Conservation (phyloP, 2,888 invertebrate genomes). For the Acanthosoma haemorrhoidale region DNA sequence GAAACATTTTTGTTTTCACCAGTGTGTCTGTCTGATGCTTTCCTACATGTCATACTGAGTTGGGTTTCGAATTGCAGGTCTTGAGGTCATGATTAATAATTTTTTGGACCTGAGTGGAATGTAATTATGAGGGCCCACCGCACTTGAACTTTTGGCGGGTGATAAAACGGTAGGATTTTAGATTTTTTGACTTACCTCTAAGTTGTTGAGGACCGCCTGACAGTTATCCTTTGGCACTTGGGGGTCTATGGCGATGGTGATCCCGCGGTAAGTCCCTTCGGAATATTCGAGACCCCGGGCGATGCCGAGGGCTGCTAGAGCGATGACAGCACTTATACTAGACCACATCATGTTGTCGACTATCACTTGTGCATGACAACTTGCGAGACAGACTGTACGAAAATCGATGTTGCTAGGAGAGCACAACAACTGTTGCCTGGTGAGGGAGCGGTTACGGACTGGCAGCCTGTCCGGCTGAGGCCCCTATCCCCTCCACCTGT, state of each 20-base stretch:
- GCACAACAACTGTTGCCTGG: not conserved
- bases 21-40: too few species aligned
- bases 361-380: slow-evolving; percentile 10
- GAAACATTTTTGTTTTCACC: too few species aligned
- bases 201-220: slow-evolving; percentile 48
- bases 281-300: slow-evolving; percentile 10
- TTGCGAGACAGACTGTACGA: not conserved
- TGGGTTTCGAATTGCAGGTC: too few species aligned
- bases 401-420: not conserved
- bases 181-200: slow-evolving; percentile 49
- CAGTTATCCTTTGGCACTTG: slow-evolving; percentile 49
- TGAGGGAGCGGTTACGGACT: not conserved
- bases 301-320: not conserved
- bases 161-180: too few species aligned
- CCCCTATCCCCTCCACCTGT: slow-evolving; percentile 12
- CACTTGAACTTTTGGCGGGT: too few species aligned
- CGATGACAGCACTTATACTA: not conserved
- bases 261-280: slow-evolving; percentile 47
- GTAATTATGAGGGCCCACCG: too few species aligned
- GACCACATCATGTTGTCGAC: too few species aligned
- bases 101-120: too few species aligned
- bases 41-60: too few species aligned
- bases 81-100: too few species aligned
- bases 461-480: not conserved
- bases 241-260: slow-evolving; percentile 49